phyloP scores from a whole-genome alignment of 2,113 vertebrate genomes.

The Alouatta palliata region DNA sequence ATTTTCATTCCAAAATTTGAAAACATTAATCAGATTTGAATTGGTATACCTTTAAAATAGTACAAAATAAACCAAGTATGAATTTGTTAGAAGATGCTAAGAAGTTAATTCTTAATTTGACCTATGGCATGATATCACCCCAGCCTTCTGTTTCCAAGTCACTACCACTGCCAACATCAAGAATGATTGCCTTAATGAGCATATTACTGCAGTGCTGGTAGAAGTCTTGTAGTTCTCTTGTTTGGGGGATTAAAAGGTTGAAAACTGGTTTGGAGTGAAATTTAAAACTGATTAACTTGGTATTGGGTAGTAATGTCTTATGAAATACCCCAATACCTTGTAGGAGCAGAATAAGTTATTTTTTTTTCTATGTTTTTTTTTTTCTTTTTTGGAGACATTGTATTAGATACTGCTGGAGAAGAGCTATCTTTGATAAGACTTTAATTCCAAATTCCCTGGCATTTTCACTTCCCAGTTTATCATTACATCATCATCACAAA shows the following conservation, averaged over 20 bases:
- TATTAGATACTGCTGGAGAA: constrained; percentile 9
- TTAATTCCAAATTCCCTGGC: constrained; percentile 8
- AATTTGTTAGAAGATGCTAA: constrained; percentile 13
- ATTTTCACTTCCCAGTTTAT: constrained; percentile 16
- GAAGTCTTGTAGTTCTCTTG: background rate
- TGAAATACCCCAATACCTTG: background rate
- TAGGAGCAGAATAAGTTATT: background rate
- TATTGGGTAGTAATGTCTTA: background rate
- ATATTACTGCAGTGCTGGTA: background rate
- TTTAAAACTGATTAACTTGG: background rate
- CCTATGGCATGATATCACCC: background rate
- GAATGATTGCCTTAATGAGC: background rate
- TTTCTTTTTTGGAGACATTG: background rate
- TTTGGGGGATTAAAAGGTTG: background rate
- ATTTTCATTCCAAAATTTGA: constrained; percentile 1
- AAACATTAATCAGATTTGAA: constrained; percentile 31
- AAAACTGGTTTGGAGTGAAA: background rate
- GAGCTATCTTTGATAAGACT: background rate
- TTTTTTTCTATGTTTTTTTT: background rate
- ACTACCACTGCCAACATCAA: background rate
- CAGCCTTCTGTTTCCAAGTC: background rate
- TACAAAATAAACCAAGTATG: background rate
- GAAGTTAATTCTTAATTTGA: constrained; percentile 41
- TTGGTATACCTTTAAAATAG: constrained; percentile 3
- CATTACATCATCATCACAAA: constrained; percentile 26